Evolutionary conservation across 2,888 invertebrate genomes (phyloP).

Genomic region (Drepana falcataria): DNA sequence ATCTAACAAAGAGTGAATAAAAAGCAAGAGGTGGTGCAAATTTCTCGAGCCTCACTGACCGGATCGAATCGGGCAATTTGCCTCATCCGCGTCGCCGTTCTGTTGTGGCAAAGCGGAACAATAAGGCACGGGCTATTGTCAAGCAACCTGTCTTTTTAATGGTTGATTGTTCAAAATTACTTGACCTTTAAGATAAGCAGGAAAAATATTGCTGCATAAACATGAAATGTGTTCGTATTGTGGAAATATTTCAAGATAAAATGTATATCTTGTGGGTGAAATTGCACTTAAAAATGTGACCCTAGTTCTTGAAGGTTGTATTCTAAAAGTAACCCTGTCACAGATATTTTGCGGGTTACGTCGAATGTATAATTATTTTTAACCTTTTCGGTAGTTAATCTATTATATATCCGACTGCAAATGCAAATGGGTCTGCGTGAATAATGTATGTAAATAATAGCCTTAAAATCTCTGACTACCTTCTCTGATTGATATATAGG

Average conservation of each 20-base stretch:
- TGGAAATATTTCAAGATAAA: too few relatives aligned
- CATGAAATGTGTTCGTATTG: too few relatives aligned
- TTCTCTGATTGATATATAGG: too few relatives aligned
- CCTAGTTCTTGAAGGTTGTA: neutral
- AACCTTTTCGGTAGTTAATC: too few relatives aligned
- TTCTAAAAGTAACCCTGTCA: neutral
- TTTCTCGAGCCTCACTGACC: slow-evolving; percentile 1
- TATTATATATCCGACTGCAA: too few relatives aligned
- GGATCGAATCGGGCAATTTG: slow-evolving; percentile 21
- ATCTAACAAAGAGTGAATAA: neutral
- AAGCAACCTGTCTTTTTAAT: neutral
- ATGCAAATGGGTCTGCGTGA: too few relatives aligned
- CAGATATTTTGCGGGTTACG: neutral
- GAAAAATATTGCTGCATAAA: too few relatives aligned
- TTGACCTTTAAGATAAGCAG: neutral
- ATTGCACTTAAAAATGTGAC: neutral
- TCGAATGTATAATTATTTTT: neutral
- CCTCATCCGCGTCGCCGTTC: slow-evolving; percentile 11
- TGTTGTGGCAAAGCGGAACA: slow-evolving; percentile 17
- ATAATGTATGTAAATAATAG: too few relatives aligned
- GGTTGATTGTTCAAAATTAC: neutral
- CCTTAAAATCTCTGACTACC: too few relatives aligned
- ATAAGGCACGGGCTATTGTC: slow-evolving; percentile 1
- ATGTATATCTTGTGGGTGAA: too few relatives aligned
- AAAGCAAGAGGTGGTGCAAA: neutral